phyloP scores from a whole-genome alignment of 2,113 vertebrate species.

The Aegypius monachus region DNA sequence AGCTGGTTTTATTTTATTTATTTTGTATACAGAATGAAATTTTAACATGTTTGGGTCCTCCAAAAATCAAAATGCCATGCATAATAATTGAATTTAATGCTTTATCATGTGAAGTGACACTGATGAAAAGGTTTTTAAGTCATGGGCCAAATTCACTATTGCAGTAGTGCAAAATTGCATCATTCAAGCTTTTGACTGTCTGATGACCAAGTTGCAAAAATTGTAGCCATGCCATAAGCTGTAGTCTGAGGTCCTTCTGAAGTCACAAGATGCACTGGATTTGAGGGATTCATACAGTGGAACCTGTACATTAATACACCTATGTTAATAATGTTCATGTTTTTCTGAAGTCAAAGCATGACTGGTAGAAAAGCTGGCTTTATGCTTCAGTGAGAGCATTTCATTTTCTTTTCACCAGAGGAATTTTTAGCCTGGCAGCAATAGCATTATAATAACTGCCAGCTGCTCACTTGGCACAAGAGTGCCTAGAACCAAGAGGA shows the following conservation, averaged over 20 bases:
- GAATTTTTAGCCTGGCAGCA: constrained; percentile 45
- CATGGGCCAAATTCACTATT: neutral
- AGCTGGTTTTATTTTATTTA: neutral
- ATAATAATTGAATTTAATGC: neutral
- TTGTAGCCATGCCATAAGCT: neutral
- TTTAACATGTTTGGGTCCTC: neutral
- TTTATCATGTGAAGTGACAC: neutral
- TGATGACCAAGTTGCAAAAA: neutral
- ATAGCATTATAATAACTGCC: constrained; percentile 10
- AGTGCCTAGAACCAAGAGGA: neutral
- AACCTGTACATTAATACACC: neutral
- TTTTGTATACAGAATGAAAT: neutral
- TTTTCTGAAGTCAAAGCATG: neutral
- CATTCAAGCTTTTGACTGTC: neutral
- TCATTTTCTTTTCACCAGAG: constrained; percentile 24
- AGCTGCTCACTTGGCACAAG: constrained; percentile 49
- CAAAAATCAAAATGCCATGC: neutral
- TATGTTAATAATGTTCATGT: neutral
- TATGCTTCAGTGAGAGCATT: constrained; percentile 25
- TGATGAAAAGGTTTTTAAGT: constrained; percentile 5
- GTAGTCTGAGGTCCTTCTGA: neutral
- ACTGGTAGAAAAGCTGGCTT: neutral
- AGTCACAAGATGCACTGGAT: neutral
- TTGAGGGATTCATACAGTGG: neutral
- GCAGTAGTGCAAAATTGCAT: neutral